Base-by-base conservation (phyloP, 2,888 invertebrate genomes). In the Leptinotarsa haldemani region DNA sequence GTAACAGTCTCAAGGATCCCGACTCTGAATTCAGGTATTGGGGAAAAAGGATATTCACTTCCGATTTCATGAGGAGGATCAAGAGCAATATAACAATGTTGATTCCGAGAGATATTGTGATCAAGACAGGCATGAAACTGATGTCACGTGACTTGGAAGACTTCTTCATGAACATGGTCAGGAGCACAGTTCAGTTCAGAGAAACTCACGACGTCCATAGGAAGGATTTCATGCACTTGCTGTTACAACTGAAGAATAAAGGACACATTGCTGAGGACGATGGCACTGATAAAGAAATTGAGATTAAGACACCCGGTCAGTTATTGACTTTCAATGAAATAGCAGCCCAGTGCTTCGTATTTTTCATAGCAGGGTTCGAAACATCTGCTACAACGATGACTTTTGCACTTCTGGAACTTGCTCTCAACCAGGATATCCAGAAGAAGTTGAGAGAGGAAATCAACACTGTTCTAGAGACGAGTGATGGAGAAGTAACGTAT, bases 201-300 rank as follows among this genome's bases (percentile, higher is more conserved):
- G 88, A 88, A 76, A 83, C 84, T n/a, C 87, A 88, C 77, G 86
- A 88, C 1, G 77, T 90, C 0, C 81, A 80, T 0, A 83, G 89
- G 16, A 89, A 90, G 69, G 91, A 90, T 83, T 90, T 91, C 76
- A 83, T 92, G 74, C 89, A 91, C 73, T 80, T 90, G 2, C 83
- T 90, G 65, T 84, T 89, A 22, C 87, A 90, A 52, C 77, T 90
- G 46, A 89, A 82, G 61, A 81, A 80, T 64, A 84, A 86, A 4
- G 70, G 83, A 3, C 87, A 88, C 77, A 81, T 89, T 2, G 77
- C 82, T 0, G 74, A 79, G 1, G 81, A 84, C 86, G 3, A 87
- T 88, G 1, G 85, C 79, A 2, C 84, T 20, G 78, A 65, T 58
- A 71, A 69, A 16, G 64, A 74, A 20, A 66, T 77, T 52, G 58